Percentiles rank a stretch among this genome's conserved stretches.
phyloP scores from a whole-genome alignment of 1,140 invertebrate genomes.

The Drosophila parabipectinata region DNA sequence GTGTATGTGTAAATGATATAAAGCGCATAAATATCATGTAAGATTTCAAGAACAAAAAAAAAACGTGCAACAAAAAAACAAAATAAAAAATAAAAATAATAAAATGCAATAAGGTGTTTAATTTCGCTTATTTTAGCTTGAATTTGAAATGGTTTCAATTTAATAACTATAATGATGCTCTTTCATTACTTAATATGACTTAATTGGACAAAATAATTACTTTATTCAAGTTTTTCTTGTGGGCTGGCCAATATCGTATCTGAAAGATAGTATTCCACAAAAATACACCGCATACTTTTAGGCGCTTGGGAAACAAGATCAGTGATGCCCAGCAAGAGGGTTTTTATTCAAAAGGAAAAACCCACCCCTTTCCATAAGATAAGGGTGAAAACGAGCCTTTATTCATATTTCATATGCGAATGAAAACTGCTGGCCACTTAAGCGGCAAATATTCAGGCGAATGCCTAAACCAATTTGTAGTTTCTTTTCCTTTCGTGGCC shows the following conservation, averaged over 20 bases:
- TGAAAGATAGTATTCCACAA: not conserved
- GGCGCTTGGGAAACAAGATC: not conserved
- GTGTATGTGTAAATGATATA: constrained; percentile 68
- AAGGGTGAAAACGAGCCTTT: constrained; percentile 8
- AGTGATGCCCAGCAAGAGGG: not conserved
- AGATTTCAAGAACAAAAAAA: constrained; percentile 59
- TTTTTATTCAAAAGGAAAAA: not conserved
- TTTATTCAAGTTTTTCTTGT: no score
- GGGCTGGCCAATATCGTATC: no score
- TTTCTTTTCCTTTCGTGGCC: constrained; percentile 55
- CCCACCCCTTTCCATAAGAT: not conserved
- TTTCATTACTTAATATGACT: no score
- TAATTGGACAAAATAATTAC: no score
- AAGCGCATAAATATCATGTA: constrained; percentile 70
- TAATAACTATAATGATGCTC: no score
- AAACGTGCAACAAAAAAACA: constrained; percentile 7
- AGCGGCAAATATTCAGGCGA: constrained; percentile 33
- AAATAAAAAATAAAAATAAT: constrained; percentile 50
- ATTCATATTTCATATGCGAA: constrained; percentile 9
- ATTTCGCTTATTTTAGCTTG: not conserved
- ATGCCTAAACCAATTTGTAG: constrained; percentile 71
- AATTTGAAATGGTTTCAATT: no score
- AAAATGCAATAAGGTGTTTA: constrained; percentile 31
- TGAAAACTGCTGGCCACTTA: constrained; percentile 61
- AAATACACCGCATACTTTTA: not conserved